These are phyloP conservation scores for Allacma fusca DNA, from an alignment of 2,888 invertebrate genomes.

Conservation along the genomic window DNA sequence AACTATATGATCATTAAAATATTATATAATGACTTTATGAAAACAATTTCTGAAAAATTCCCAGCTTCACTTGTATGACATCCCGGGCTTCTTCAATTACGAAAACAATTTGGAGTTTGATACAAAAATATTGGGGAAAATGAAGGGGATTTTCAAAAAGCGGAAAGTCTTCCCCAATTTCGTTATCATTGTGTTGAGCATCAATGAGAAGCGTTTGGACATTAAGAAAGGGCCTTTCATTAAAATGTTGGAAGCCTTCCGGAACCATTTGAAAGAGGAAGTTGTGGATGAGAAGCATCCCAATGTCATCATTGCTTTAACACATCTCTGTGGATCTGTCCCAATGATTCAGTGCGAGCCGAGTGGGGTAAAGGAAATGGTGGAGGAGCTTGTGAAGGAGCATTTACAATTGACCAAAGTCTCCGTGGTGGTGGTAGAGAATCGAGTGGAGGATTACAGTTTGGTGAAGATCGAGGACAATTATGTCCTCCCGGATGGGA, in stretches of 20 bases:
- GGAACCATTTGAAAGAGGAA: background rate
- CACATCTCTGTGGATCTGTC: background rate
- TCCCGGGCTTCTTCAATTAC: too few relatives aligned
- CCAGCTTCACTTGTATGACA: too few relatives aligned
- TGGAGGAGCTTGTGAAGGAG: background rate
- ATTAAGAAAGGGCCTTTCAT: background rate
- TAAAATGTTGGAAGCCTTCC: background rate
- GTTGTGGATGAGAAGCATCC: conserved; percentile 6
- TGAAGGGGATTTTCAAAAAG: too few relatives aligned
- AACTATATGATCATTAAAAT: too few relatives aligned
- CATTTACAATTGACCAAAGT: background rate
- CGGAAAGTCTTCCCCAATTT: too few relatives aligned
- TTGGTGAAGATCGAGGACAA: background rate
- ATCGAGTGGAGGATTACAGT: background rate
- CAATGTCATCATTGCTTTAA: background rate
- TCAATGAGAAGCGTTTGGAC: background rate
- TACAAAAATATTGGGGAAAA: too few relatives aligned
- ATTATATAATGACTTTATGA: too few relatives aligned
- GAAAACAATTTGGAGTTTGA: too few relatives aligned
- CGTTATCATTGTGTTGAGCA: too few relatives aligned
- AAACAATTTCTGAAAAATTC: too few relatives aligned
- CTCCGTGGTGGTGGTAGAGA: background rate
- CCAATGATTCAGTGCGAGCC: background rate
- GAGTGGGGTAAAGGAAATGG: background rate
- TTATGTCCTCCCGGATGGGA: background rate